Evolutionary conservation across 1,140 invertebrate species (phyloP).

Genomic region (Acyrthosiphon pisum): DNA sequence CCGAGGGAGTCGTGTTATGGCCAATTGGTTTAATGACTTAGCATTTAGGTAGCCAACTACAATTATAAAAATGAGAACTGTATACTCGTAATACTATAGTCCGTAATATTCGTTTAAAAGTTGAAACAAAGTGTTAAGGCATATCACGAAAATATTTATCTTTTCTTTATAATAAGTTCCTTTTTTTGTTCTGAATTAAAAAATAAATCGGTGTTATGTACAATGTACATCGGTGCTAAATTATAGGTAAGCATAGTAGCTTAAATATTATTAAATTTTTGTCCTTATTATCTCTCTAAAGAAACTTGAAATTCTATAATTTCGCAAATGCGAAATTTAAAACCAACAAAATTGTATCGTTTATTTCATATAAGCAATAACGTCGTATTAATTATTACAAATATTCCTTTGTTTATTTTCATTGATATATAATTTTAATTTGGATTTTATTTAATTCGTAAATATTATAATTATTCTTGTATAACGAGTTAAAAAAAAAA

Average conservation of each 20-base stretch:
- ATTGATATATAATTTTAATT: background rate
- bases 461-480: background rate
- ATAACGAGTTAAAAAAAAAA: background rate
- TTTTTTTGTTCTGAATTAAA: background rate
- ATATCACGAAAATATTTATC: background rate
- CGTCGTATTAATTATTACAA: too few species aligned
- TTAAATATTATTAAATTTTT: background rate
- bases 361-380: too few species aligned
- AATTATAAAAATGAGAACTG: background rate
- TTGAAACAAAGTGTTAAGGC: background rate
- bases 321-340: background rate
- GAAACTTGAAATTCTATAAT: background rate
- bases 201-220: background rate
- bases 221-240: too few species aligned
- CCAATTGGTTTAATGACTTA: slow-evolving; percentile 47
- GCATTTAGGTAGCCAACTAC: slow-evolving; percentile 23
- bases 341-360: background rate
- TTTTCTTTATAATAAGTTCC: background rate
- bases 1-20: background rate
- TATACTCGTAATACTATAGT: background rate
- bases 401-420: too few species aligned
- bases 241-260: background rate
- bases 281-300: background rate
- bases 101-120: background rate
- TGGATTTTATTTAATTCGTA: background rate